A percentile compares a stretch with the other conserved stretches of the same genome.
phyloP scores from a whole-genome alignment of 35 echinoderm and acorn worm genomes.

The Ophiothrix spiculata region DNA sequence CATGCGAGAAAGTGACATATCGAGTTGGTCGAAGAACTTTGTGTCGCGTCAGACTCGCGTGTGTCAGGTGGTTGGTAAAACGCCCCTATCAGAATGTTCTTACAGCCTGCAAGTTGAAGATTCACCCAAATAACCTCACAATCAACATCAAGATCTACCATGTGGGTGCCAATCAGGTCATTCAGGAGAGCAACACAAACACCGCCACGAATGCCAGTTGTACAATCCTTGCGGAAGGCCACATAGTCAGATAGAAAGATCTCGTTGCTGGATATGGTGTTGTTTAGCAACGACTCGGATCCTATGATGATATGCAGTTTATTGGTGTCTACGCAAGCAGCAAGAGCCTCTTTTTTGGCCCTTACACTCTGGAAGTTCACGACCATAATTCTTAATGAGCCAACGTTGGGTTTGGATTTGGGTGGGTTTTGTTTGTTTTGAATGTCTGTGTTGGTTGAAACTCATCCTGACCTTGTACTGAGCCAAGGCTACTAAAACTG shows the following conservation, averaged over 20 bases:
- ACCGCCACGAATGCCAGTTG: neutral
- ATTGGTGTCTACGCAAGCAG: neutral
- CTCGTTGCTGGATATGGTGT: neutral
- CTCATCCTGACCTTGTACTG: neutral
- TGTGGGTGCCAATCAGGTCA: constrained; percentile 19
- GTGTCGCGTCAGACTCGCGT: neutral
- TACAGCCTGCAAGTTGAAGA: neutral
- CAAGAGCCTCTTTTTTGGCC: neutral
- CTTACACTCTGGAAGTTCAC: neutral
- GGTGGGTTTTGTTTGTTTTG: neutral
- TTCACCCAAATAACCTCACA: constrained; percentile 38
- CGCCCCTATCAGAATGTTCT: constrained; percentile 7
- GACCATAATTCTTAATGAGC: neutral
- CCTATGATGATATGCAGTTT: neutral
- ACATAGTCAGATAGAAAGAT: neutral
- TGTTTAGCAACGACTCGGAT: neutral
- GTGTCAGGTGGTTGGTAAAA: neutral
- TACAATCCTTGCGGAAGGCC: neutral
- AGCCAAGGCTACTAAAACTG: neutral
- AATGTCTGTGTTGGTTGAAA: neutral
- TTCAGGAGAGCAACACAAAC: constrained; percentile 15
- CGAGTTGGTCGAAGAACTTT: neutral
- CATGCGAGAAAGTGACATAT: neutral
- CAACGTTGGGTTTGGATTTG: neutral
- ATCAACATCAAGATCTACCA: constrained; percentile 15